Percentiles rank a stretch among this genome's conserved stretches.
These are phyloP conservation scores for Trachurus trachurus DNA, from an alignment of 2,797 vertebrate species.

Conservation along the genomic window DNA sequence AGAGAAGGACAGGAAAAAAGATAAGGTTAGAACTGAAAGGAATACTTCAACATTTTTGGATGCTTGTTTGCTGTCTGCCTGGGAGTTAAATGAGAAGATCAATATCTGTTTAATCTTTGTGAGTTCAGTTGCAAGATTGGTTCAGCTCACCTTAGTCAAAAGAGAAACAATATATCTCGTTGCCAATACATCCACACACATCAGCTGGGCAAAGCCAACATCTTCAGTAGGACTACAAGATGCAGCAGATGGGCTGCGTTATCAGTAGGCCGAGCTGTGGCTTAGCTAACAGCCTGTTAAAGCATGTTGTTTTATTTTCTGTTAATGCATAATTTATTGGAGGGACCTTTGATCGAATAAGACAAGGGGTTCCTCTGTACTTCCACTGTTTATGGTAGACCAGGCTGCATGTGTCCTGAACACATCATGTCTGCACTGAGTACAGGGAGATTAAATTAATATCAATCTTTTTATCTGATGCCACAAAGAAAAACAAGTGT, in stretches of 20 bases:
- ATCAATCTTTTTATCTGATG: slow-evolving; percentile 1
- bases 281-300: slow-evolving; percentile 8
- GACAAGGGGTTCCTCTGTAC: slow-evolving; percentile 1
- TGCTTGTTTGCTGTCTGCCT: slow-evolving; percentile 28
- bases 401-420: slow-evolving; percentile 2
- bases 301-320: not conserved
- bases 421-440: not conserved
- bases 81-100: slow-evolving; percentile 26
- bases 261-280: not conserved
- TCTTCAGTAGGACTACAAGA: not conserved
- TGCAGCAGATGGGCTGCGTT: slow-evolving; percentile 2
- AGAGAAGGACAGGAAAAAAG: slow-evolving; percentile 9
- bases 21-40: slow-evolving; percentile 18
- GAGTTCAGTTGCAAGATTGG: not conserved
- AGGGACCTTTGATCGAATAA: not conserved
- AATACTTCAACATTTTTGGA: slow-evolving; percentile 9
- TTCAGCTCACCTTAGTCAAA: slow-evolving; percentile 8
- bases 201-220: not conserved
- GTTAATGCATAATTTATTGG: not conserved
- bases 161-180: not conserved
- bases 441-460: not conserved
- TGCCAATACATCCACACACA: not conserved
- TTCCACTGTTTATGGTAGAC: not conserved
- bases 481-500: not conserved
- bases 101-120: slow-evolving; percentile 15